A percentile compares a stretch with the other conserved stretches of the same genome.
phyloP scores from a whole-genome alignment of 2,113 vertebrate species.

The Pachycephala philippinensis region DNA sequence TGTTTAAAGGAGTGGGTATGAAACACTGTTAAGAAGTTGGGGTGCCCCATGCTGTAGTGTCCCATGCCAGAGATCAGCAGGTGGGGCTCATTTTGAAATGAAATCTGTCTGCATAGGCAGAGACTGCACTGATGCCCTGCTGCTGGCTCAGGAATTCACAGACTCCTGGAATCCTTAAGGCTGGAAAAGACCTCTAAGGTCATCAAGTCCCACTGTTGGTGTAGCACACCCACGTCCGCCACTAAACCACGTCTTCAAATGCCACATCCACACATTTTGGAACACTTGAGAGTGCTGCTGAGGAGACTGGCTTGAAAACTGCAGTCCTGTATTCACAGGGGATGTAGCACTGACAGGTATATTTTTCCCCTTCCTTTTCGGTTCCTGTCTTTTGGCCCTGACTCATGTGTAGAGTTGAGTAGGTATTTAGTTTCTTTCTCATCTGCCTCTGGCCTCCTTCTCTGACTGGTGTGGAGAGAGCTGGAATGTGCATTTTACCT shows the following conservation, averaged over 20 bases:
- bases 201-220: neutral
- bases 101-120: neutral
- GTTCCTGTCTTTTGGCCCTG: neutral
- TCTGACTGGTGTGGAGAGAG: neutral
- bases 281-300: neutral
- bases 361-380: neutral
- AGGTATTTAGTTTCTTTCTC: neutral
- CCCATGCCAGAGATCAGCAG: neutral
- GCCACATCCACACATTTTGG: neutral
- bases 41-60: rapidly evolving
- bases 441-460: neutral
- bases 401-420: neutral
- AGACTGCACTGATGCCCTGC: neutral
- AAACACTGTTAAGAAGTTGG: neutral
- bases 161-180: neutral
- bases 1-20: neutral
- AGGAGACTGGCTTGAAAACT: neutral
- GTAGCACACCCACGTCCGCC: neutral
- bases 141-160: neutral
- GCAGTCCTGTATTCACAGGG: neutral
- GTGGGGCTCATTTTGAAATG: neutral
- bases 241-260: neutral
- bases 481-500: neutral
- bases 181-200: neutral
- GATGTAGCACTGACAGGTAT: neutral